Evolutionary conservation across 2,113 vertebrate genomes (phyloP), one percentile per base, ranked within the genome.

Genomic region (Lophura nycthemera): DNA sequence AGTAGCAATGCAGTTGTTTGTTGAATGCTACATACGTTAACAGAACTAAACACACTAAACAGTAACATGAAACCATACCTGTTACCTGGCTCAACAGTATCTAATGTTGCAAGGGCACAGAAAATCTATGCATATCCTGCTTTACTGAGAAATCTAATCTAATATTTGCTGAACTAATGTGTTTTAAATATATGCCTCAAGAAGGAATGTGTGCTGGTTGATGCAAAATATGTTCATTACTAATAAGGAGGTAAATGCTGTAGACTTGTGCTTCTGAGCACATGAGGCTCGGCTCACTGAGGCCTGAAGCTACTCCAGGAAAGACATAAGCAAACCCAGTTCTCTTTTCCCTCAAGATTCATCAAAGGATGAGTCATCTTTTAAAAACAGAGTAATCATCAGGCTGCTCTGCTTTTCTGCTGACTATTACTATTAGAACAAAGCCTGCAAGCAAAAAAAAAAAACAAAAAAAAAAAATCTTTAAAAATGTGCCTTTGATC

Each of bases 361-460:
- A 81, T 96, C 83, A 96, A 90, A 88, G 48, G 61, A 86, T 95
- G 89, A 97, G 52, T 96, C 94, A 96, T 96, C 72, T 91, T 57
- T 95, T 96, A 86, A 95, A 91, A 96, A 75, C 89, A 95, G 56
- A 92, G 76, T 83, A 91, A 95, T 94, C 95, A 94, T 88, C 85
- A 91, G 89, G 76, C 83, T 83, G 61, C 89, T 96, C 79, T 86
- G 75, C 72, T 92, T 95, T 96, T 95, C 85, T 95, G 89, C 82
- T 92, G 91, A 95, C 76, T 96, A 20, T 52, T 95, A 88, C 85
- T 97, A 92, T 80, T 74, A 91, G 82, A 92, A 91, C 60, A 94
- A 95, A 94, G 79, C 60, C 57, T 91, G 56, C 4, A 6, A 92
- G 75, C 3, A 29, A 38, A 7, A 42, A 40, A 63, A 56, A 43